Conservation (phyloP, 2,797 vertebrate genomes). For the Brotula barbata region DNA sequence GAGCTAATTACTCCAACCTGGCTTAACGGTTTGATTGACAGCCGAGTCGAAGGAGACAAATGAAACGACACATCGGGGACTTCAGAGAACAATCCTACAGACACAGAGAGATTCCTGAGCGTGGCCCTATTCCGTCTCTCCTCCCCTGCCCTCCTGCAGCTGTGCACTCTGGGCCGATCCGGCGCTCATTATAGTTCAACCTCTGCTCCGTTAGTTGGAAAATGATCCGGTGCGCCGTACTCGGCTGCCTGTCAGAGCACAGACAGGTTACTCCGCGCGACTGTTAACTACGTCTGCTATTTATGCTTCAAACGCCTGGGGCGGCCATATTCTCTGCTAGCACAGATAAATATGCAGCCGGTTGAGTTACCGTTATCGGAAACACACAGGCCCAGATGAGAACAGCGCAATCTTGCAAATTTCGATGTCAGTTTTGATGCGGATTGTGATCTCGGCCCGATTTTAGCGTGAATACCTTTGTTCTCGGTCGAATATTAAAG, state of each 20-base stretch:
- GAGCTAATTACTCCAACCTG: constrained; percentile 68
- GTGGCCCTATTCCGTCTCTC: constrained; percentile 12
- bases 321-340: constrained; percentile 38
- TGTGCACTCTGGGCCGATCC: constrained; percentile 43
- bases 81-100: constrained; percentile 25
- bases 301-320: constrained; percentile 37
- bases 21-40: constrained; percentile 51
- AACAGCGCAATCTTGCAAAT: constrained; percentile 40
- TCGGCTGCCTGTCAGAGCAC: constrained; percentile 39
- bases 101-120: constrained; percentile 49
- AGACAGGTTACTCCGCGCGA: constrained; percentile 49
- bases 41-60: constrained; percentile 60
- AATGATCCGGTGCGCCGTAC: constrained; percentile 46
- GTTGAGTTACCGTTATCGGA: constrained; percentile 59
- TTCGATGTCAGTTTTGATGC: constrained; percentile 49
- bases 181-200: constrained; percentile 52
- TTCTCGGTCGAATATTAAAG: constrained; percentile 53
- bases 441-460: constrained; percentile 53
- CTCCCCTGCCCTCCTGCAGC: constrained; percentile 6
- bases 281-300: constrained; percentile 42
- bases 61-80: constrained; percentile 56
- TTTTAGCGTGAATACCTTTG: constrained; percentile 48
- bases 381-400: constrained; percentile 51
- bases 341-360: constrained; percentile 41
- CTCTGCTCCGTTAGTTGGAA: constrained; percentile 58